Conservation (phyloP, 2,113 vertebrate species). For the Bagarius yarrelli region DNA sequence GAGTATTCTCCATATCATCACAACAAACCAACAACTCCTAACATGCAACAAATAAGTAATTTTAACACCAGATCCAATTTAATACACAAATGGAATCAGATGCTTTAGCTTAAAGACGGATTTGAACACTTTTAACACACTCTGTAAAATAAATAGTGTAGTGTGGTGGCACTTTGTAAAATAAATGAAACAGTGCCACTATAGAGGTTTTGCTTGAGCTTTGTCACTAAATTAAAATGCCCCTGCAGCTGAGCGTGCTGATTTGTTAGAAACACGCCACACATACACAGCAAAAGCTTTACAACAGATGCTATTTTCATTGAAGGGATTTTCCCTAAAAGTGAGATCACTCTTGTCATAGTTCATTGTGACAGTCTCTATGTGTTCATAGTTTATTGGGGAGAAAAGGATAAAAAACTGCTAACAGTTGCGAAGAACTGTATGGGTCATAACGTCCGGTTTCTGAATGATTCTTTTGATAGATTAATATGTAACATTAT, state of each 20-base stretch:
- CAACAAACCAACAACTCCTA: background rate
- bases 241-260: background rate
- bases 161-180: background rate
- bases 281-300: conserved; percentile 2
- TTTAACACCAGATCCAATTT: background rate
- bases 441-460: background rate
- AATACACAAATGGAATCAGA: background rate
- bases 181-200: background rate
- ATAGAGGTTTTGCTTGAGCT: background rate
- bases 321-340: conserved; percentile 28
- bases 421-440: background rate
- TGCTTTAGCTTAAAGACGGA: background rate
- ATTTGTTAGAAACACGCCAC: conserved; percentile 7
- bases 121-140: background rate
- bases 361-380: background rate
- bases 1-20: background rate
- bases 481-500: background rate
- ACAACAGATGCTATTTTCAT: conserved; percentile 20
- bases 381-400: background rate
- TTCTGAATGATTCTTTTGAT: background rate
- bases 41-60: background rate
- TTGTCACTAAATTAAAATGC: conserved; percentile 10
- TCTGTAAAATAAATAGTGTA: background rate
- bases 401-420: background rate
- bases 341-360: conserved; percentile 5